A percentile compares a stretch with the other conserved stretches of the same genome.
These are phyloP conservation scores for Eulimnadia texana DNA, from an alignment of 1,140 invertebrate species.

Conservation along the genomic window DNA sequence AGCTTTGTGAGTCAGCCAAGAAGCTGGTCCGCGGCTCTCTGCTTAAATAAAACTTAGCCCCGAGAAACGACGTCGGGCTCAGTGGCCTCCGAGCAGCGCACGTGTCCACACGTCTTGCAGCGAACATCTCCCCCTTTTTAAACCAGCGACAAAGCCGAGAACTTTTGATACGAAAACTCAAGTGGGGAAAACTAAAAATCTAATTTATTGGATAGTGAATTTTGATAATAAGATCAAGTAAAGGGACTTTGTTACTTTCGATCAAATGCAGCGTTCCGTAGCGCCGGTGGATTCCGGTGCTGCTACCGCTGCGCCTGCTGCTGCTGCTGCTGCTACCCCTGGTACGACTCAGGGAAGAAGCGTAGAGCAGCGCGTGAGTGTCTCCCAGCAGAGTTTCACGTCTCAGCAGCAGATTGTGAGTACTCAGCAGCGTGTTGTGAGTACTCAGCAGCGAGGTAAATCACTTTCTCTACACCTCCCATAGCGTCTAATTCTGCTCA, in stretches of 20 bases:
- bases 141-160: too few relatives aligned
- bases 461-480: too few relatives aligned
- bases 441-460: too few relatives aligned
- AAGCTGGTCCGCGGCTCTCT: too few relatives aligned
- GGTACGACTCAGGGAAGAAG: too few relatives aligned
- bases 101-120: background rate
- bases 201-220: too few relatives aligned
- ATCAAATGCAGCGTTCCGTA: conserved; percentile 13
- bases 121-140: background rate
- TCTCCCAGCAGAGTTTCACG: conserved; percentile 14
- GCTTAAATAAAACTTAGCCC: too few relatives aligned
- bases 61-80: too few relatives aligned
- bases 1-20: background rate
- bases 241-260: too few relatives aligned
- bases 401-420: conserved; percentile 15
- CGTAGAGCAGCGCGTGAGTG: conserved; percentile 13
- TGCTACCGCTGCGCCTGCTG: conserved; percentile 5
- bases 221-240: too few relatives aligned
- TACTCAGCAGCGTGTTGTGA: conserved; percentile 13
- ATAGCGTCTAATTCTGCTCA: too few relatives aligned
- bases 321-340: background rate
- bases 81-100: background rate
- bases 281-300: conserved; percentile 10
- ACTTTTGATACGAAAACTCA: background rate
- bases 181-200: background rate